Evolutionary conservation across 2,888 invertebrate species (phyloP), one percentile per base, ranked within the genome.

Genomic region (Kryphioiulus occultus): DNA sequence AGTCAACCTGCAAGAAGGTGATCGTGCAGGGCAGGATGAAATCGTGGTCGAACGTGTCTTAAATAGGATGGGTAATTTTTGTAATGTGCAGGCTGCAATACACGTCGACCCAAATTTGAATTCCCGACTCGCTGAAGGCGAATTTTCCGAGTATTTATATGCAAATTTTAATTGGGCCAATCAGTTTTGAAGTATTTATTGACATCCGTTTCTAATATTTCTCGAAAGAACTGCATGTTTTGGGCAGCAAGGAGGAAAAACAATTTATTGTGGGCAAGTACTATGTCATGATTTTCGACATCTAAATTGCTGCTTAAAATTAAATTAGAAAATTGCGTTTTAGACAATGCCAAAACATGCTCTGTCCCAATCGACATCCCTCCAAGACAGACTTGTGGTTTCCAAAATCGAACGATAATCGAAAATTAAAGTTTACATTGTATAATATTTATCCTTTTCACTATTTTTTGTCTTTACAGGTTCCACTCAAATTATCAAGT

Each of bases 201-300:
- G 78, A 78, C 78, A 78, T 78, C 78, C 78, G 78, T 78, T 78
- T 78, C 78, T 78, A 78, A 78, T 78, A 78, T 78, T 78, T 78
- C 78, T 78, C 78, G 30, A 78, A 78, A 78, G 78, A 32, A 30
- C 17, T 30, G 78, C 30, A 78, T 78, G 78, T 32, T 78, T 78
- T 30, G 78, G 78, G 78, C 78, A 78, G 78, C 78, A 32, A 78
- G 1, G 78, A 78, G 78, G 78, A 78, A 78, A 78, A 78, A 78
- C 78, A 78, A 78, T 78, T 78, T 78, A 78, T 78, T 78, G 78
- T 17, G 26, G 30, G 78, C 17, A 78, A 78, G 78, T 78, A 78
- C 30, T 78, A 78, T 78, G 78, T 78, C 78, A 78, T 78, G 30
- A 30, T 30, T 78, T 78, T 78, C 78, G 78, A 78, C 78, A 78